phyloP scores from a whole-genome alignment of 2,113 vertebrate species.

The Labeo catla region DNA sequence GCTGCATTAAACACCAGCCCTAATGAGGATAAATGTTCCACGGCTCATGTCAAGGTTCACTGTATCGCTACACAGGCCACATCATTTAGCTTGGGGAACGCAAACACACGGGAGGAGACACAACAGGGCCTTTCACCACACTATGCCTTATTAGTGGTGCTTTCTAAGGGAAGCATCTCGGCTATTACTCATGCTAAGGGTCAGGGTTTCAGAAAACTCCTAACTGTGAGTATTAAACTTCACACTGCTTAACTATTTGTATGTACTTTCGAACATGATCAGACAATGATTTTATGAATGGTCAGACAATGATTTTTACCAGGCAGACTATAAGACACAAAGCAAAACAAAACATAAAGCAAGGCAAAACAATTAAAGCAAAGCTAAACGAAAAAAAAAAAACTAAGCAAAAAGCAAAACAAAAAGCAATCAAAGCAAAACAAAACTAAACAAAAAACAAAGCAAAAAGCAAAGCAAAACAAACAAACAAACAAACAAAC shows the following conservation, averaged over 20 bases:
- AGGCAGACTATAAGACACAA: too few relatives aligned
- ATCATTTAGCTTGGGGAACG: constrained; percentile 20
- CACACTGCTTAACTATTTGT: neutral
- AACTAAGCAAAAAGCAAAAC: too few relatives aligned
- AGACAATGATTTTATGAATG: neutral
- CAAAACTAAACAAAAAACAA: too few relatives aligned
- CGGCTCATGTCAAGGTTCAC: constrained; percentile 44
- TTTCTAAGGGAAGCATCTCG: neutral
- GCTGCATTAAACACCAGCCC: constrained; percentile 47
- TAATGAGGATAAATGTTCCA: constrained; percentile 54
- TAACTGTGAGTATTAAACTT: neutral
- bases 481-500: too few relatives aligned
- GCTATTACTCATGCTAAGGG: constrained; percentile 13
- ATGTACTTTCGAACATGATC: neutral
- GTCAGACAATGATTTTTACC: neutral
- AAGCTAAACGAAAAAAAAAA: too few relatives aligned
- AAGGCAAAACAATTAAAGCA: too few relatives aligned
- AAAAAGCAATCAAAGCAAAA: too few relatives aligned
- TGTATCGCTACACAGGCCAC: constrained; percentile 26
- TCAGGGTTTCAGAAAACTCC: neutral
- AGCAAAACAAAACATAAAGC: too few relatives aligned
- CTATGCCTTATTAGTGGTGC: constrained; percentile 36
- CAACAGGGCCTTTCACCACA: constrained; percentile 28
- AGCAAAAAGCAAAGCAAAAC: too few relatives aligned
- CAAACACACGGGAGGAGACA: neutral